Evolutionary conservation across 92 coral and sea anemone species (phyloP).

Genomic region (Muricea muricata): DNA sequence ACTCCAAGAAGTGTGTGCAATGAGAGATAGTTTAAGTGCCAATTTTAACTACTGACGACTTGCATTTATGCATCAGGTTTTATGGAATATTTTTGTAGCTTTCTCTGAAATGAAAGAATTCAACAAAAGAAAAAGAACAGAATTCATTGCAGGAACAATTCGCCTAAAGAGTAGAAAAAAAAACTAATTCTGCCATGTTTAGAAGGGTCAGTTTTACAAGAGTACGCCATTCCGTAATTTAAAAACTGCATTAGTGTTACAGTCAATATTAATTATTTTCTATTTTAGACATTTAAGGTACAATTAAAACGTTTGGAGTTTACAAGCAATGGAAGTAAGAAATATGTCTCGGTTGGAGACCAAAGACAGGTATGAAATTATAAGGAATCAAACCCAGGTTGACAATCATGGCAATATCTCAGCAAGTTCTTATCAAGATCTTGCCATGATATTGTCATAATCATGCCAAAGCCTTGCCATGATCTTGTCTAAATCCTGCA

Average conservation of each 20-base stretch:
- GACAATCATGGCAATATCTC: too few relatives aligned
- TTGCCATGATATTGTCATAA: too few relatives aligned
- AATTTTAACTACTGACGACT: background rate
- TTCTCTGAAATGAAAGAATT: background rate
- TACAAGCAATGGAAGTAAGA: background rate
- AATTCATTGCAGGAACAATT: background rate
- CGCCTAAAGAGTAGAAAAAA: background rate
- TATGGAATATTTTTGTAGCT: background rate
- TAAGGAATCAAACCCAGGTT: too few relatives aligned
- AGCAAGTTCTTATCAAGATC: too few relatives aligned
- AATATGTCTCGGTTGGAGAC: background rate
- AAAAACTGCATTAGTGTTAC: background rate
- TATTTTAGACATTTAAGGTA: background rate
- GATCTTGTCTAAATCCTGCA: too few relatives aligned
- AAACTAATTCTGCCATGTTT: background rate
- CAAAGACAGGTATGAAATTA: background rate
- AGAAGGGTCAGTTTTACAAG: background rate
- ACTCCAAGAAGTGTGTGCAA: background rate
- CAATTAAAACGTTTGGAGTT: background rate
- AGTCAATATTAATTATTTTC: too few relatives aligned
- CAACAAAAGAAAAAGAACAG: background rate
- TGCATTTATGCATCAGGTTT: background rate
- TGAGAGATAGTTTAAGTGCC: background rate
- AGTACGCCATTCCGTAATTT: background rate
- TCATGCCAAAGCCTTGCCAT: too few relatives aligned